phyloP scores from a whole-genome alignment of 2,888 invertebrate genomes.

The Coecobrya sp. region DNA sequence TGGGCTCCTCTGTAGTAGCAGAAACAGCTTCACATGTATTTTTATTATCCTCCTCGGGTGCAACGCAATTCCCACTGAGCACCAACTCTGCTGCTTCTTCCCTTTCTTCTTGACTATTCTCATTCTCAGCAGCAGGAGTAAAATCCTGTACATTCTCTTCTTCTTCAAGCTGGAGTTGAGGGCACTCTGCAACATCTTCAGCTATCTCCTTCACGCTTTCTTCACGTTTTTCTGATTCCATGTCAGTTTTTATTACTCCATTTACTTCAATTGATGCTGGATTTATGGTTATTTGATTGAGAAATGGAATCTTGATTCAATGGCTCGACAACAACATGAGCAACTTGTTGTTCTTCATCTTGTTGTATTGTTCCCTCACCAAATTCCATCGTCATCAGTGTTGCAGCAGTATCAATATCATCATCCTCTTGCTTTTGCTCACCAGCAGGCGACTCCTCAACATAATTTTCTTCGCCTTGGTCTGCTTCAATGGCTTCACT shows the following conservation, averaged over 20 bases:
- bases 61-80: slow-evolving; percentile 63
- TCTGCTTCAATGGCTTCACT: slow-evolving; percentile 27
- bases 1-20: slow-evolving; percentile 40
- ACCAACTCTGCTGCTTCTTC: slow-evolving; percentile 6
- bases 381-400: slow-evolving; percentile 58
- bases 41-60: slow-evolving; percentile 60
- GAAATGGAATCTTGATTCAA: slow-evolving; percentile 80
- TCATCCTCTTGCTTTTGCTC: slow-evolving; percentile 43
- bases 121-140: slow-evolving; percentile 14
- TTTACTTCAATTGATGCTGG: slow-evolving; percentile 77
- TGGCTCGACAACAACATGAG: slow-evolving; percentile 55
- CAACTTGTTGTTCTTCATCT: slow-evolving; percentile 56
- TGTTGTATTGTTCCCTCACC: slow-evolving; percentile 26
- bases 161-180: slow-evolving; percentile 13
- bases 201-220: slow-evolving; percentile 58
- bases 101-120: slow-evolving; percentile 52
- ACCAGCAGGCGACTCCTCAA: slow-evolving; percentile 56
- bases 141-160: neutral
- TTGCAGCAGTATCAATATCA: slow-evolving; percentile 39
- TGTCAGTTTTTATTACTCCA: slow-evolving; percentile 78
- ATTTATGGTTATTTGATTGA: slow-evolving; percentile 83
- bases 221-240: slow-evolving; percentile 75
- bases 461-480: slow-evolving; percentile 32
- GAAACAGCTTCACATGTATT: slow-evolving; percentile 35
- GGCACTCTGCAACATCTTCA: slow-evolving; percentile 70